These are phyloP conservation scores for Fregata magnificens DNA, from an alignment of 2,113 vertebrate species.

Conservation along the genomic window DNA sequence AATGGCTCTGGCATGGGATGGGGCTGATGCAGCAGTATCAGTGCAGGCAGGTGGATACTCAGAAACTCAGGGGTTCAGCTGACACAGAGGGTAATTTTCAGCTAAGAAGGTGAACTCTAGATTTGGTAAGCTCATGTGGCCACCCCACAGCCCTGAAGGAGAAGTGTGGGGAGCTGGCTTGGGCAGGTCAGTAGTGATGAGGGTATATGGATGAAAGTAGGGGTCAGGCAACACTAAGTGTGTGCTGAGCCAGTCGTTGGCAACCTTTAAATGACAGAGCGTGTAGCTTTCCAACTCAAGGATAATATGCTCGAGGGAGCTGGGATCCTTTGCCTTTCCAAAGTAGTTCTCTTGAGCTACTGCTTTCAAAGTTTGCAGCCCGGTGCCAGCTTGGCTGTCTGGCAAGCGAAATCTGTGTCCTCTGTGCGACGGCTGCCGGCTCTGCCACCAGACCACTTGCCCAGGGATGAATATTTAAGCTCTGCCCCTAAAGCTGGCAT, in stretches of 20 bases:
- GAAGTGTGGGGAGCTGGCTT: background rate
- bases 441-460: background rate
- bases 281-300: background rate
- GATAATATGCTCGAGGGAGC: background rate
- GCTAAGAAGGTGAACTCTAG: background rate
- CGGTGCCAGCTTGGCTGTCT: background rate
- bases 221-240: background rate
- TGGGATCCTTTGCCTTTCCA: background rate
- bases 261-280: background rate
- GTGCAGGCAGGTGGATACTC: rapidly evolving
- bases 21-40: background rate
- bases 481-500: background rate
- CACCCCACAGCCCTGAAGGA: background rate
- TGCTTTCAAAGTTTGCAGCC: background rate
- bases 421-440: background rate
- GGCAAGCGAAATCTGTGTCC: background rate
- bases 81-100: background rate
- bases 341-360: background rate
- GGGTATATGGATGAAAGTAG: background rate
- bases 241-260: background rate
- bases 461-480: background rate
- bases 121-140: background rate
- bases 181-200: background rate
- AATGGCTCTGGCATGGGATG: background rate
- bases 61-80: background rate